These are phyloP conservation scores for Pseudomyrmex sp. DNA, from an alignment of 1,140 invertebrate genomes.

Conservation along the genomic window DNA sequence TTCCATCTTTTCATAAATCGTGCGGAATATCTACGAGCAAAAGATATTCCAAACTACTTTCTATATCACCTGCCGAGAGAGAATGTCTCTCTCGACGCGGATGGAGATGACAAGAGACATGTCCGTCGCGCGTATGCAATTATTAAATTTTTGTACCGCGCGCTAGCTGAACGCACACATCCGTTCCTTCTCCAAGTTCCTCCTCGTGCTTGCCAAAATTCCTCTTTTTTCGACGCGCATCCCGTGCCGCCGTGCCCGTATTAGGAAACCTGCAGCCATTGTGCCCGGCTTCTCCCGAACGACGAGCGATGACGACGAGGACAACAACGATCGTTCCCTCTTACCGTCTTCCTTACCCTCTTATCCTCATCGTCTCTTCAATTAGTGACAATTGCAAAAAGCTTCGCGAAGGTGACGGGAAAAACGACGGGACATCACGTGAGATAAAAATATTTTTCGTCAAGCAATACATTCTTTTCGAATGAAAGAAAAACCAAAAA, in stretches of 20 bases:
- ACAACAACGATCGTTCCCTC: slow-evolving; percentile 32
- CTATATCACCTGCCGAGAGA: not conserved
- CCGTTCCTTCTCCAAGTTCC: slow-evolving; percentile 53
- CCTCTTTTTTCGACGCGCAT: slow-evolving; percentile 72
- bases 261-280: slow-evolving; percentile 83
- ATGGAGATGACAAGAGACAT: not conserved
- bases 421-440: slow-evolving; percentile 34
- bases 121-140: not conserved
- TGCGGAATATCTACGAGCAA: not conserved
- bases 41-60: not conserved
- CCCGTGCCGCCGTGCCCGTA: slow-evolving; percentile 71
- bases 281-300: slow-evolving; percentile 64
- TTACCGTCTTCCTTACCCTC: not conserved
- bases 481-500: not conserved
- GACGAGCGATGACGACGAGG: slow-evolving; percentile 60
- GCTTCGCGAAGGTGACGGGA: slow-evolving; percentile 40
- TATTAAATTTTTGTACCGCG: slow-evolving; percentile 62
- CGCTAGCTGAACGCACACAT: slow-evolving; percentile 39
- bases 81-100: not conserved
- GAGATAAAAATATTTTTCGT: not conserved
- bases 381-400: slow-evolving; percentile 53
- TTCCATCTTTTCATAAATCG: slow-evolving; percentile 7
- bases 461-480: not conserved
- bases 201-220: slow-evolving; percentile 72
- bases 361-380: not conserved